Evolutionary conservation across 2,113 vertebrate species (phyloP), one percentile per base, ranked within the genome.

Genomic region (Dascyllus trimaculatus): DNA sequence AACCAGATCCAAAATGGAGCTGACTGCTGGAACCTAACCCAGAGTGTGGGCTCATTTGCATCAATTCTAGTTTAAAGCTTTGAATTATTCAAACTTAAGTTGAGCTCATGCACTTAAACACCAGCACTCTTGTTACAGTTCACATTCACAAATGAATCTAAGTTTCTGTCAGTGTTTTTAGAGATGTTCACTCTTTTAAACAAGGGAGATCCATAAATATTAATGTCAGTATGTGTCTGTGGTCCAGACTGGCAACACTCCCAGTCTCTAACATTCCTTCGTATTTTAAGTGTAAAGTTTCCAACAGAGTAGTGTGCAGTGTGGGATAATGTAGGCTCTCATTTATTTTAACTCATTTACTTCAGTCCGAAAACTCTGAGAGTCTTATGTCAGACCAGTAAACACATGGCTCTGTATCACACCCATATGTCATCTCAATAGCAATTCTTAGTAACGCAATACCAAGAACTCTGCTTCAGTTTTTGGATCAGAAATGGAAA

Each of bases 81-180:
- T 86, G 14, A 84, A 74, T 80, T 74, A 78, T 82, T 87, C 19
- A 85, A 53, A 35, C 48, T 38, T 40, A 11, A 53, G 45, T 51
- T 14, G 13, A 17, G n/a, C 40, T 45, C 14, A 14, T 13, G 13
- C 14, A 14, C 14, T 15, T 51, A 64, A 80, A 71, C 53, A 73
- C 52, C 49, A 14, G 13, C 35, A 43, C 26, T 72, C 51, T 90
- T 69, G 40, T 43, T 14, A 67, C 65, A 53, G 10, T 45, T 35
- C n/a, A 21, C 67, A 21, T 53, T 69, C 32, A 72, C 58, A 68
- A 56, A 65, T 48, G 2, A 26, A 38, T 54, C 38, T 53, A 61
- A 25, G 17, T 45, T 43, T 22, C 18, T 66, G 29, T 22, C 38
- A 11, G 32, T 64, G 7, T 35, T 35, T 35, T 35, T 8, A 35